Evolutionary conservation across 2,888 invertebrate species (phyloP), one percentile per base, ranked within the genome.

Genomic region (Magallana nippona): DNA sequence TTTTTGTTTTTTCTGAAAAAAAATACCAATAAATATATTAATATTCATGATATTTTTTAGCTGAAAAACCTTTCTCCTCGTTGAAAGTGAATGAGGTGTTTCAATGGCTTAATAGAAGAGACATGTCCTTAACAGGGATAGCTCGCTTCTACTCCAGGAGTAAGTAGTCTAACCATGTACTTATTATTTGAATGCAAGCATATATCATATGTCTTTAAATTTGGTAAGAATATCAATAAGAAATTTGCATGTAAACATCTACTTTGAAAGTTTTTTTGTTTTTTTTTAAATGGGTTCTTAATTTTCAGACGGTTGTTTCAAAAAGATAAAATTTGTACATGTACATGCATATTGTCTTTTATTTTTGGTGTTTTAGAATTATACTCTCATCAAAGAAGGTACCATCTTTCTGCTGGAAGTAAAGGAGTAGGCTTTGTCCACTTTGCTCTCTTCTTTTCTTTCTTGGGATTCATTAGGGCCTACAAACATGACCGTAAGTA

Each of bases 401-500:
- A 32, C 27, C 71, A 71, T 32, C 32, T 71, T 27, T 71, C 27
- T 71, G 71, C 71, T 10, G 32, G 32, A 13, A 71, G 32, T 32
- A 71, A 32, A 5, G 71, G 71, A 71, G 27, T 71, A 15, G 71
- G 71, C 32, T 15, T 71, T 11, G 71, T 71, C 71, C 71, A 71
- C 32, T 71, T 71, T 27, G 71, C 22, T 71, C 71, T 71, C 10
- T 71, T 71, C 71, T 71, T 71, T 22, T 22, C 71, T 22, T 71
- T 71, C 27, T 5, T 71, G 11, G 71, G 71, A 27, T 27, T 71
- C 27, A 13, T 71, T 15, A 22, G 71, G 13, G 15, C 27, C 71
- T 71, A 15, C 15, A 71, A 71, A 27, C 71, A 71, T 27, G 71
- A 71, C 32, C 71, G 71, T 71, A 71, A 71, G 71, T 71, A 8